Conservation (phyloP, 2,888 invertebrate species). For the Pollenia griseotomentosa region DNA sequence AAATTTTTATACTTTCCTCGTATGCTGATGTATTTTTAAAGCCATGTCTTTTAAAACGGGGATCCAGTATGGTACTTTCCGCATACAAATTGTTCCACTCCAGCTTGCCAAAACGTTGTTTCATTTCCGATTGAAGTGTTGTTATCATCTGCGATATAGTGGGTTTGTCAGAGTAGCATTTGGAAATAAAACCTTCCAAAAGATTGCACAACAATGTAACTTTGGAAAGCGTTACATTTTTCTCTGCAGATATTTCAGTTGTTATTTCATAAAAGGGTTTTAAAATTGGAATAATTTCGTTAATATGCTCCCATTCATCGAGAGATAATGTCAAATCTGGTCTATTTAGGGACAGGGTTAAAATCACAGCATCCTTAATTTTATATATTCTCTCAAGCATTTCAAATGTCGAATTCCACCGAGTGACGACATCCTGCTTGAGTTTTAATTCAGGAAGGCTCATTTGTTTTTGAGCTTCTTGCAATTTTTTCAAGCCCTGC, state of each 20-base stretch:
- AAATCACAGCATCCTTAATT: conserved; percentile 29
- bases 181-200: too few species aligned
- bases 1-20: neutral
- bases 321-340: neutral
- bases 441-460: neutral
- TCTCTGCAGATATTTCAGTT: too few species aligned
- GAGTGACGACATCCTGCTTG: neutral
- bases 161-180: too few species aligned
- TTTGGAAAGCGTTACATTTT: too few species aligned
- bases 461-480: neutral
- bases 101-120: neutral
- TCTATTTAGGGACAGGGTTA: neutral
- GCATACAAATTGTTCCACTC: neutral
- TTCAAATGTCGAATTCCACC: conserved; percentile 21
- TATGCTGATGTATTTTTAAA: neutral
- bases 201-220: too few species aligned
- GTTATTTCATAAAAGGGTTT: neutral
- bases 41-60: neutral
- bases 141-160: too few species aligned
- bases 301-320: neutral
- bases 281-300: too few species aligned
- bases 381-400: conserved; percentile 35
- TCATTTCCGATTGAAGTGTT: neutral
- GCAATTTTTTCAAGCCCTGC: neutral
- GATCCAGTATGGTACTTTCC: neutral